Percentiles rank a stretch among this genome's conserved stretches.
Conservation (phyloP, 2,888 invertebrate genomes). For the Pterostichus madidus region DNA sequence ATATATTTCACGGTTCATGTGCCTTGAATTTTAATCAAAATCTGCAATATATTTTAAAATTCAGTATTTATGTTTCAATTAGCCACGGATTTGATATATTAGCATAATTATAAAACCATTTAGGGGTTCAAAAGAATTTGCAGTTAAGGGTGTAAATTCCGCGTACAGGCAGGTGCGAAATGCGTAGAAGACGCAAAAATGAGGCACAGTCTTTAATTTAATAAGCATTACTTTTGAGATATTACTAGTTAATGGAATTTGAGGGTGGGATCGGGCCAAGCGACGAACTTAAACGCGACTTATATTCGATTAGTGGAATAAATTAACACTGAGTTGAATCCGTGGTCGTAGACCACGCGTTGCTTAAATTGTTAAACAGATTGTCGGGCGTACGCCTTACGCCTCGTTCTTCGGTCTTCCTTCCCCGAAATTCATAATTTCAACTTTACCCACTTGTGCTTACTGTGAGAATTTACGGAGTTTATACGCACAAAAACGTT, state of each 20-base stretch:
- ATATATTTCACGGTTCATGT: too few relatives aligned
- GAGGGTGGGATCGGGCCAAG: conserved; percentile 29
- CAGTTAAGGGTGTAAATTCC: too few relatives aligned
- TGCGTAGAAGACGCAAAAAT: conserved; percentile 26
- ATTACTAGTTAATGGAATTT: conserved; percentile 55
- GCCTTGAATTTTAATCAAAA: background rate
- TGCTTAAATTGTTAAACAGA: conserved; percentile 57
- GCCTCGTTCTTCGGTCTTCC: background rate
- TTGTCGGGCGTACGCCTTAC: conserved; percentile 34
- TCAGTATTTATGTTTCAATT: background rate
- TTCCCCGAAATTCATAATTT: conserved; percentile 35
- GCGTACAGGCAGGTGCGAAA: background rate
- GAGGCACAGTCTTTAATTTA: conserved; percentile 17
- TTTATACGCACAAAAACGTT: conserved; percentile 36
- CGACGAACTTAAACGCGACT: conserved; percentile 45
- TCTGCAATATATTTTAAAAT: background rate
- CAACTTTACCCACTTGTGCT: conserved; percentile 20
- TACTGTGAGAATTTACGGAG: background rate
- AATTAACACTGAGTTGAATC: conserved; percentile 53
- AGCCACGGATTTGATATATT: background rate
- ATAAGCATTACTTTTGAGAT: conserved; percentile 44
- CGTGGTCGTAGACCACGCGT: conserved; percentile 43
- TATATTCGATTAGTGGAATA: conserved; percentile 61
- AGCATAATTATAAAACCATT: background rate
- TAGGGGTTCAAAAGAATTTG: conserved; percentile 2